Evolutionary conservation across 92 coral and sea anemone species (phyloP), one percentile per base, ranked within the genome.

Genomic region (Umimayanthus kanabou): DNA sequence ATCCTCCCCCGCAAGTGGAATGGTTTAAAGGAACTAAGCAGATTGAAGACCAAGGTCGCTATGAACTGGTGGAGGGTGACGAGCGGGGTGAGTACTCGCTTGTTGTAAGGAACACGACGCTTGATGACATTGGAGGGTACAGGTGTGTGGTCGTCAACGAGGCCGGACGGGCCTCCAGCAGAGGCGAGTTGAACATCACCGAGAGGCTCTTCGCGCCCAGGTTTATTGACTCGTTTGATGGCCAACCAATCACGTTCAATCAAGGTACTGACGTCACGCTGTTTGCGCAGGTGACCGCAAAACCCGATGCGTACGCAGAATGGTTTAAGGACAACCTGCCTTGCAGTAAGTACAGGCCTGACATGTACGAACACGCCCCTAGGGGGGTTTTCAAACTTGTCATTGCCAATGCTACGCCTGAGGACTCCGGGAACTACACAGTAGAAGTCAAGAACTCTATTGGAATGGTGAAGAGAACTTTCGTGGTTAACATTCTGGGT

Each of bases 281-380:
- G 45, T 80, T 77, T 39, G 93, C 92, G 14, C 92, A 91, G 43
- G 93, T 97, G 57, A 92, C 85, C 50, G 99, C 97, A 22, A 93
- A 92, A 75, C 99, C 99, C 2, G 91, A 92, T 58, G 97, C 99
- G 25, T 93, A 97, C 22, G 91, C 93, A 67, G 92, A 93, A 73
- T 97, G 99, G 99, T 94, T 92, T 80, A 97, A 97, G 79, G 98
- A 97, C 76, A 92, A 94, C 65, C 92, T 89, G 79, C 91, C 91
- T 30, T 86, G 89, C 13, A 90, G 75, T 13, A 80, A 85, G 64
- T 50, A 33, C 84, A 90, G 80, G 53, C 90, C 88, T 22, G 88
- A 90, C 74, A 83, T 83, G 87, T 83, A 83, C 42, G 93, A 87
- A 55, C 83, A 81, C 73, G 73, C 87, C 14, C 87, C 87, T 5